phyloP scores from a whole-genome alignment of 2,888 invertebrate species.

The Drosophila neotestacea region DNA sequence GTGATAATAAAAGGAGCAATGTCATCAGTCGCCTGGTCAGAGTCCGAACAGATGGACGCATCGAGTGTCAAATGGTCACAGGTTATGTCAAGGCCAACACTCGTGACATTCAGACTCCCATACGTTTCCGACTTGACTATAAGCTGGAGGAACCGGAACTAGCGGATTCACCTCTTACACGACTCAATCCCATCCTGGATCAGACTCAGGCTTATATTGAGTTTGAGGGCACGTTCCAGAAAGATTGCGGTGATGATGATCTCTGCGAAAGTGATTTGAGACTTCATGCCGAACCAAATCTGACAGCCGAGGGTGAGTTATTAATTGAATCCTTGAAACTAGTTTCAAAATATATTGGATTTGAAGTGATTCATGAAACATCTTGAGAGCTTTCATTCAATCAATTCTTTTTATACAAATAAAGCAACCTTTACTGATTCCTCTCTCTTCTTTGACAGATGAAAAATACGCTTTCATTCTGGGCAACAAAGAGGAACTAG shows the following conservation, averaged over 20 bases:
- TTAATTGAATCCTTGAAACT: background rate
- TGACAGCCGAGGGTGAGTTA: conserved; percentile 83
- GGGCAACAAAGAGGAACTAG: conserved; percentile 91
- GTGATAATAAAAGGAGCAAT: conserved; percentile 87
- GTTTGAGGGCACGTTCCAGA: conserved; percentile 94
- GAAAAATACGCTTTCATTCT: conserved; percentile 87
- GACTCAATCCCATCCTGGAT: conserved; percentile 92
- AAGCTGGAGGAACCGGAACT: conserved; percentile 90
- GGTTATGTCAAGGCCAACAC: conserved; percentile 95
- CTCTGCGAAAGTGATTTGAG: conserved; percentile 93
- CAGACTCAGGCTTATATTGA: conserved; percentile 92
- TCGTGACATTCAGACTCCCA: conserved; percentile 94
- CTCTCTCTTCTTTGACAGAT: conserved; percentile 52
- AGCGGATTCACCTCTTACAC: conserved; percentile 85
- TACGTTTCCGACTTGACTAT: conserved; percentile 94
- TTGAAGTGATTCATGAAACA: too few relatives aligned
- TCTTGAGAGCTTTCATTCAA: too few relatives aligned
- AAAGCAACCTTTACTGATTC: too few relatives aligned
- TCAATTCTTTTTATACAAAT: too few relatives aligned
- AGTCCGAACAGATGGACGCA: conserved; percentile 87
- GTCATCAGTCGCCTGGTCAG: conserved; percentile 88
- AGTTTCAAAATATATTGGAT: background rate
- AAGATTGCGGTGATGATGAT: conserved; percentile 95
- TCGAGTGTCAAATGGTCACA: conserved; percentile 90
- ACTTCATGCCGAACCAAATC: conserved; percentile 86